Evolutionary conservation across 2,113 vertebrate genomes (phyloP).

Genomic region (Elephas maximus): DNA sequence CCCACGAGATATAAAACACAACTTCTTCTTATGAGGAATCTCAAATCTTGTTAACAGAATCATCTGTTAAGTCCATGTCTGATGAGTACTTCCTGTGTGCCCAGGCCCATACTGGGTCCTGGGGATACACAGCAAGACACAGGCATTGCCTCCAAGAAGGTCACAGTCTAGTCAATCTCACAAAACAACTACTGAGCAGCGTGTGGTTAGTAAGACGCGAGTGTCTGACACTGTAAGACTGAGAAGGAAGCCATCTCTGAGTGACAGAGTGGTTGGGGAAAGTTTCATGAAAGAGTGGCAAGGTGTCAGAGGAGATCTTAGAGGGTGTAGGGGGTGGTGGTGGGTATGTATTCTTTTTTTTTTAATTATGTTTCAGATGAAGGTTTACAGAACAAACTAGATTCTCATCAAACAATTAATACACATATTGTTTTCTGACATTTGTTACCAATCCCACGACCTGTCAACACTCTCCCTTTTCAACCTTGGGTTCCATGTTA

Average conservation of each 20-base stretch:
- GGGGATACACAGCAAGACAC: neutral
- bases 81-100: neutral
- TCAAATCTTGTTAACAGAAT: neutral
- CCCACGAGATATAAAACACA: neutral
- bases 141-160: neutral
- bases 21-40: neutral
- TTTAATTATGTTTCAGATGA: too few species aligned
- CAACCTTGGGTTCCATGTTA: too few species aligned
- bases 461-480: too few species aligned
- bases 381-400: too few species aligned
- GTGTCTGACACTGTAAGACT: neutral
- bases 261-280: neutral
- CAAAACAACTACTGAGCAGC: neutral
- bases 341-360: too few species aligned
- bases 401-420: too few species aligned
- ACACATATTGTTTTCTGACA: too few species aligned
- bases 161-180: neutral
- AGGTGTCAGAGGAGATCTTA: neutral
- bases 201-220: rapidly evolving
- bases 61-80: neutral
- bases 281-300: neutral
- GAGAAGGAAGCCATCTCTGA: neutral
- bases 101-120: neutral
- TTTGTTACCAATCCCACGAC: too few species aligned
- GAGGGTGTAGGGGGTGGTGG: too few species aligned